These are phyloP conservation scores for Oncorhynchus keta DNA, from an alignment of 2,113 vertebrate species.

Conservation along the genomic window DNA sequence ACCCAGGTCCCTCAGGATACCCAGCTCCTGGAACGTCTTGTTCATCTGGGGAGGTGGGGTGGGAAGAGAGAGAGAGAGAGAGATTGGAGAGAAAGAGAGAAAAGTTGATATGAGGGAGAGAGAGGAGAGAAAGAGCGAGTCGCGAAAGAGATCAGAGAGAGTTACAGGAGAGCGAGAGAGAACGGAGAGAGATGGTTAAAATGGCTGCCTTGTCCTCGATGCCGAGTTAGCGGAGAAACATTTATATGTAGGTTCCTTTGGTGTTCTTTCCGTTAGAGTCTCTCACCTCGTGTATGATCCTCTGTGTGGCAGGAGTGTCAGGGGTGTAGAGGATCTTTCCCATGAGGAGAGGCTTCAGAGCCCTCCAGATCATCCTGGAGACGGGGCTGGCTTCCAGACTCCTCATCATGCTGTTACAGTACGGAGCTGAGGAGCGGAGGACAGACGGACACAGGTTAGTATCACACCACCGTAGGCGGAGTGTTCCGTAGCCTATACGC, in stretches of 20 bases:
- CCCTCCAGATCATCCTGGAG: constrained; percentile 95
- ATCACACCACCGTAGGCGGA: too few species aligned
- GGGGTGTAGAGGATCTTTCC: constrained; percentile 97
- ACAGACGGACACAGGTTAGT: not conserved
- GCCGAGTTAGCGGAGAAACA: too few species aligned
- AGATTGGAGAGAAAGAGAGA: too few species aligned
- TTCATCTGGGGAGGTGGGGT: constrained; percentile 79
- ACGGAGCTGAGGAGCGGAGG: constrained; percentile 79
- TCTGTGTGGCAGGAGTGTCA: constrained; percentile 83
- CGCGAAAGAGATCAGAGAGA: not conserved
- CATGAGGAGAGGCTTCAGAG: constrained; percentile 90
- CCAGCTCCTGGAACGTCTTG: constrained; percentile 93
- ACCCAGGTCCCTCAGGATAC: constrained; percentile 88
- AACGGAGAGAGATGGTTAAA: not conserved
- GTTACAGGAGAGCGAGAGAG: not conserved
- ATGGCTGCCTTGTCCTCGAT: too few species aligned
- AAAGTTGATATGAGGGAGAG: too few species aligned
- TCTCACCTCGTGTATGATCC: constrained; percentile 88
- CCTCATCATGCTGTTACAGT: constrained; percentile 91
- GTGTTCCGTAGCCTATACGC: too few species aligned
- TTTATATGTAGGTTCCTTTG: too few species aligned
- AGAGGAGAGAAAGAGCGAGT: not conserved
- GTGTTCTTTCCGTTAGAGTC: not conserved
- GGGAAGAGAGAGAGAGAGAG: not conserved
- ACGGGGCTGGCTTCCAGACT: constrained; percentile 91